Evolutionary conservation across 2,113 vertebrate species (phyloP).

Genomic region (Athene noctua): DNA sequence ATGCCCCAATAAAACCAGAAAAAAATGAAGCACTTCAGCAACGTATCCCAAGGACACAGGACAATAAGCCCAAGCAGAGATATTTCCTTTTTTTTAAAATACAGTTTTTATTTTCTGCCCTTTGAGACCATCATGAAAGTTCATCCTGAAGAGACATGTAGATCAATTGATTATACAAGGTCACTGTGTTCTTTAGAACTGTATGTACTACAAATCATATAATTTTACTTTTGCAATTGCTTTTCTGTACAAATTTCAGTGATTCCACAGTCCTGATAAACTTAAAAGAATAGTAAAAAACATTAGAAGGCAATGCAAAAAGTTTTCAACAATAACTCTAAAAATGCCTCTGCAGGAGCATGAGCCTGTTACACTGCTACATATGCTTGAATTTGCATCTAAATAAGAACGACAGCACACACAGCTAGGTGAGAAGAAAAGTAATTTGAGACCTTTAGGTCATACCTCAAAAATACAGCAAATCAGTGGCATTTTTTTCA

Average conservation of each 20-base stretch:
- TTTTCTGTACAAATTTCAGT: background rate
- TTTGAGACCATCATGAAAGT: background rate
- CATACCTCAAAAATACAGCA: background rate
- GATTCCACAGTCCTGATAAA: background rate
- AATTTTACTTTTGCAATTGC: background rate
- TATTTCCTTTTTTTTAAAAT: background rate
- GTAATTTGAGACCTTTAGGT: background rate
- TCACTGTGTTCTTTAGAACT: background rate
- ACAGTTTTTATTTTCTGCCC: background rate
- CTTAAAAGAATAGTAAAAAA: background rate
- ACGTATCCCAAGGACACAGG: background rate
- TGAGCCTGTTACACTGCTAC: background rate
- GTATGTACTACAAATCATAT: background rate
- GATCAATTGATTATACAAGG: background rate
- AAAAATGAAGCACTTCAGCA: background rate
- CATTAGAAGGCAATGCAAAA: background rate
- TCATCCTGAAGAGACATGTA: background rate
- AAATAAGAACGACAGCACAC: background rate
- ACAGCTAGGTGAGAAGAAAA: background rate
- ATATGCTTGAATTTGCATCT: background rate
- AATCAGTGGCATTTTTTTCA: background rate
- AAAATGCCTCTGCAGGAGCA: background rate
- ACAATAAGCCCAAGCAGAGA: background rate
- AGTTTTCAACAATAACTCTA: background rate
- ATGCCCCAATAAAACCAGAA: background rate